Evolutionary conservation across 2,113 vertebrate species (phyloP), one percentile per base, ranked within the genome.

Genomic region (Suncus etruscus): DNA sequence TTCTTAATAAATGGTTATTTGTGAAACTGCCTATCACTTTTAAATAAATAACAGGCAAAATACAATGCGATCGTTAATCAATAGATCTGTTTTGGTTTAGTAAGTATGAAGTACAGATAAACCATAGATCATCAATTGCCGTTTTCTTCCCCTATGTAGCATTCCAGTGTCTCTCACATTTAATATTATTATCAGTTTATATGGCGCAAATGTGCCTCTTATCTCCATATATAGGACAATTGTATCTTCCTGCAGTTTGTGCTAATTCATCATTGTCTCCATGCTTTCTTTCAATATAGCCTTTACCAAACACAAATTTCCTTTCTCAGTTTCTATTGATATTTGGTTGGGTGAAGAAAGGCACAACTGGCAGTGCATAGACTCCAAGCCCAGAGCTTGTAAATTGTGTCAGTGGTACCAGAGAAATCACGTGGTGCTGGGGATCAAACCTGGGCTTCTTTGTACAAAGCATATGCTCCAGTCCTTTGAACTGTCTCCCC

Each of bases 151-250:
- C 20, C 3, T 81, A n/a, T 24, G 4, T 50, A 63, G 11, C 0
- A 65, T 27, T 45, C 0, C 1, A 2, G 0, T 8, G 1, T 66
- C 6, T 50, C 4, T 54, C 63, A 1, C 14, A 0, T 20, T 51
- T 6, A 66, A 1, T 6, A 27, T 45, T 18, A 8, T 8, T 5
- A 16, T 2, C 8, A 10, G 39, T 61, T 39, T 51, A 39, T 85
- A 11, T 18, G 24, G 0, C 1, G 6, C 22, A 11, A 2, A 5
- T 58, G 1, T 50, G 50, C n/a, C 11, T 76, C 22, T 83, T 50
- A 24, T 8, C 14, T 24, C 45, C 24, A 32, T 1, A 1, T 31
- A 76, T 27, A 16, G 10, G 74, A n/a, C 31, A 45, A 16, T 6
- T 25, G 8, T 3, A 8, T 1, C 10, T 32, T 18, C 10, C 4